phyloP scores from a whole-genome alignment of 2,113 vertebrate species.

The Chaetops frenatus region DNA sequence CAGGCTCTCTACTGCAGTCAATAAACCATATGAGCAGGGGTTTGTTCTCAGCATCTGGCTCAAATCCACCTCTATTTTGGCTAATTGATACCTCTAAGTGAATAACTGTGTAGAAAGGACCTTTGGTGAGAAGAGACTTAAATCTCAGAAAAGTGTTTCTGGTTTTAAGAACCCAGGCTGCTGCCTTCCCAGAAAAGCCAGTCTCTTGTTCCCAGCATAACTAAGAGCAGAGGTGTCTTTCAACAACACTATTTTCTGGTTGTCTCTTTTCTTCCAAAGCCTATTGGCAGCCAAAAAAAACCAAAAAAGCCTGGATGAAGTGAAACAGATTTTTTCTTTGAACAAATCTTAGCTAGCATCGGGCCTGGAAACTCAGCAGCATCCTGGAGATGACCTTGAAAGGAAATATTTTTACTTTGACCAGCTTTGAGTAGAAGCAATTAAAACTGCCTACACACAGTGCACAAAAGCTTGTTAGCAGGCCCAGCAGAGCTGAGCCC shows the following conservation, averaged over 20 bases:
- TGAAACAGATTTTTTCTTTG: background rate
- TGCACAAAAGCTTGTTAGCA: background rate
- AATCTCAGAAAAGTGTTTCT: background rate
- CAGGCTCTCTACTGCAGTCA: background rate
- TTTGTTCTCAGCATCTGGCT: background rate
- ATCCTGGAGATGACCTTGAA: background rate
- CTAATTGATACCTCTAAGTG: background rate
- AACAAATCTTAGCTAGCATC: background rate
- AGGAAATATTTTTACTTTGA: background rate
- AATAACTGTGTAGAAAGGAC: background rate
- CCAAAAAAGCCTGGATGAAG: background rate
- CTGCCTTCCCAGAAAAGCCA: conserved; percentile 5
- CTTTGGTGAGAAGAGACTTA: background rate
- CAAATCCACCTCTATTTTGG: background rate
- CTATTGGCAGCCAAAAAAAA: background rate
- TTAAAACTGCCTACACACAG: background rate
- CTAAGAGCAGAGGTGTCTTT: background rate
- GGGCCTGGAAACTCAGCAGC: background rate
- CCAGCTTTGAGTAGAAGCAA: background rate
- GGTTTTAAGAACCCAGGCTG: background rate
- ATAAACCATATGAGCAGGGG: background rate
- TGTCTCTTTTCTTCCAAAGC: background rate
- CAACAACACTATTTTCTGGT: background rate
- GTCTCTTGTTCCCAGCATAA: background rate
- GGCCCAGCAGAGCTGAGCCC: background rate